A percentile compares a stretch with the other conserved stretches of the same genome.
Evolutionary conservation across 92 coral and sea anemone genomes (phyloP).

Genomic region (Desmophyllum pertusum): DNA sequence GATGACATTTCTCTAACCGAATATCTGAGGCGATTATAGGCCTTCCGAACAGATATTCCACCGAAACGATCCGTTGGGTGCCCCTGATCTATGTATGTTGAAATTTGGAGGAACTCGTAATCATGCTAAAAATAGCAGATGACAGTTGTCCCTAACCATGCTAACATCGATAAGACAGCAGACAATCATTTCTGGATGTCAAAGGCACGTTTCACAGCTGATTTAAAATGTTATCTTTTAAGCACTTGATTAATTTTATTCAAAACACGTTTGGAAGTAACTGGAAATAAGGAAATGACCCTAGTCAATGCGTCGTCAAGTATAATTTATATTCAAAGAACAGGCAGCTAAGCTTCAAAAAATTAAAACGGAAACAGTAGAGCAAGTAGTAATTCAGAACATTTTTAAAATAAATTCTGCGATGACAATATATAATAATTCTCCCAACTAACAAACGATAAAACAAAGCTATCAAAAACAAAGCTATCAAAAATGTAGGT

Average conservation of each 20-base stretch:
- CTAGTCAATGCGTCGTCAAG: not conserved
- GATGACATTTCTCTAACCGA: too few relatives aligned
- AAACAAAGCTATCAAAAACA: too few relatives aligned
- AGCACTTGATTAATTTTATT: not conserved
- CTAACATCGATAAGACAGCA: not conserved
- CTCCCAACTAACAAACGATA: too few relatives aligned
- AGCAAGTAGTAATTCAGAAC: too few relatives aligned
- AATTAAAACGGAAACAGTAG: too few relatives aligned
- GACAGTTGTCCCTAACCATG: not conserved
- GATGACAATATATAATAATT: too few relatives aligned
- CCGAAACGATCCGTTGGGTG: too few relatives aligned
- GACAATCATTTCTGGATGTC: not conserved
- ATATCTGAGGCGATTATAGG: too few relatives aligned
- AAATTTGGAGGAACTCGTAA: not conserved
- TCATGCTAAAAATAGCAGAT: not conserved
- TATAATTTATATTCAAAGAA: not conserved
- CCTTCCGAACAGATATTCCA: too few relatives aligned
- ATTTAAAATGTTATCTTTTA: not conserved
- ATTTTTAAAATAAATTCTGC: too few relatives aligned
- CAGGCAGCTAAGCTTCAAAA: not conserved
- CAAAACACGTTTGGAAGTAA: not conserved
- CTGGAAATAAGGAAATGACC: not conserved
- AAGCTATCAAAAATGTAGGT: too few relatives aligned
- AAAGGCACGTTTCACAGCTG: not conserved
- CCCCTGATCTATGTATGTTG: too few relatives aligned